Percentiles rank a stretch among this genome's conserved stretches.
Conservation (phyloP, 1,140 invertebrate species). For the Augochlora pura region DNA sequence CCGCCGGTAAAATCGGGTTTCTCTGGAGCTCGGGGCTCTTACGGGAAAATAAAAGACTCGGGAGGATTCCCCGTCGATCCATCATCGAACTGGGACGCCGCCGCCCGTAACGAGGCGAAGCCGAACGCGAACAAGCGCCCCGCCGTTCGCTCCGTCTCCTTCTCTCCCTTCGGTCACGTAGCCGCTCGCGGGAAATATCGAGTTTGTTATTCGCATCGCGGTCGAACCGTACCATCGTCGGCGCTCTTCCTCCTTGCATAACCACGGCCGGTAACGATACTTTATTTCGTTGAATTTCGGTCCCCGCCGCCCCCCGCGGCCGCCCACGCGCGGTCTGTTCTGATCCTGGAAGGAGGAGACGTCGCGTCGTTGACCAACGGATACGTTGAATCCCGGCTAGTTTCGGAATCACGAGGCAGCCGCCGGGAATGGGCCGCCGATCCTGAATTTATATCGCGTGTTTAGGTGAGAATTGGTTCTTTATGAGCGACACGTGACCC, state of each 20-base stretch:
- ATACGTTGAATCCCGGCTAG: conserved; percentile 60
- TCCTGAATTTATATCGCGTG: conserved; percentile 79
- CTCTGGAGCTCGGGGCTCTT: background rate
- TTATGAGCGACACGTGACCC: conserved; percentile 76
- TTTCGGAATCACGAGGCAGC: conserved; percentile 67
- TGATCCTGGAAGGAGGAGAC: conserved; percentile 34
- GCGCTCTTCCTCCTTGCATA: conserved; percentile 41
- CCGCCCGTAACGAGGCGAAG: background rate
- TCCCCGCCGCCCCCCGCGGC: background rate
- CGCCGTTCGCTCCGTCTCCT: background rate
- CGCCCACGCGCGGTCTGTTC: background rate
- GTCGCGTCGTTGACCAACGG: conserved; percentile 66
- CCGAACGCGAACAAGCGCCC: background rate
- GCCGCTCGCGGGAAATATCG: background rate
- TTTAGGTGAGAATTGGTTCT: conserved; percentile 79
- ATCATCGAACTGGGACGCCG: background rate
- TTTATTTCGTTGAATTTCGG: conserved; percentile 42
- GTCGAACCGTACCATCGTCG: background rate
- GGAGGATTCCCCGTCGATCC: background rate
- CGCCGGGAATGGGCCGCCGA: conserved; percentile 70
- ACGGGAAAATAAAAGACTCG: background rate
- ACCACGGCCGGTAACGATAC: conserved; percentile 54
- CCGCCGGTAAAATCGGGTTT: too few relatives aligned
- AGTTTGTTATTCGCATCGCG: conserved; percentile 48
- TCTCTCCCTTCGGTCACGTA: conserved; percentile 1